Conservation (phyloP, 2,113 vertebrate species). For the Peucedramus taeniatus region DNA sequence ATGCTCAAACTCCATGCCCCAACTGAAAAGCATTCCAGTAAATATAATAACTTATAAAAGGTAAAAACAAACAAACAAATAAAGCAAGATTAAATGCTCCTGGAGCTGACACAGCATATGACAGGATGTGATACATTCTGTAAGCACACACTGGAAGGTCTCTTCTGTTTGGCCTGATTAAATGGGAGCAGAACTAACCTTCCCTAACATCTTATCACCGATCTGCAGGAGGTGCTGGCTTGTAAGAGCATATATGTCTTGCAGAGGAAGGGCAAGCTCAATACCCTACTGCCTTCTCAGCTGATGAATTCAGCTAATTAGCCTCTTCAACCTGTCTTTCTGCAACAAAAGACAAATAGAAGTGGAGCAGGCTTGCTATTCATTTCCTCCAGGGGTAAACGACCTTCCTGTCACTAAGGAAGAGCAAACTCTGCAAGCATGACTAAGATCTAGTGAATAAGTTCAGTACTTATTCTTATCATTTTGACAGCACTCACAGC, state of each 20-base stretch:
- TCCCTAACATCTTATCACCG: background rate
- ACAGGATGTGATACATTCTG: background rate
- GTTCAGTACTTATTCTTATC: background rate
- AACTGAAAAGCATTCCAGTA: background rate
- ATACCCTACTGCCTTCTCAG: background rate
- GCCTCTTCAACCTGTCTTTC: slow-evolving; percentile 16
- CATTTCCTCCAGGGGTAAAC: slow-evolving; percentile 31
- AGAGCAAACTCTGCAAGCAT: slow-evolving; percentile 21
- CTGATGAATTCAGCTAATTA: slow-evolving; percentile 52
- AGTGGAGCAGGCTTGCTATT: background rate
- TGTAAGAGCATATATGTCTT: background rate
- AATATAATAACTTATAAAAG: background rate
- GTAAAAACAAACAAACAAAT: background rate
- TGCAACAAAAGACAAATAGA: slow-evolving; percentile 32
- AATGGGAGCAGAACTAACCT: background rate
- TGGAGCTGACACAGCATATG: background rate
- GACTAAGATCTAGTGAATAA: slow-evolving; percentile 13
- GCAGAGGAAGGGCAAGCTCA: background rate
- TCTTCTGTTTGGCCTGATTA: background rate
- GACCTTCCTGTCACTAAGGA: slow-evolving; percentile 43
- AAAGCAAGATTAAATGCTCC: background rate
- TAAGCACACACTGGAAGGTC: background rate
- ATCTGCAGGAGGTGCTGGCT: slow-evolving; percentile 16
- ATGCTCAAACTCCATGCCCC: background rate
- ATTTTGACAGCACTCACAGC: slow-evolving; percentile 24